Percentiles rank a stretch among this genome's conserved stretches.
Conservation (phyloP, 2,113 vertebrate species). For the Vidua chalybeata region DNA sequence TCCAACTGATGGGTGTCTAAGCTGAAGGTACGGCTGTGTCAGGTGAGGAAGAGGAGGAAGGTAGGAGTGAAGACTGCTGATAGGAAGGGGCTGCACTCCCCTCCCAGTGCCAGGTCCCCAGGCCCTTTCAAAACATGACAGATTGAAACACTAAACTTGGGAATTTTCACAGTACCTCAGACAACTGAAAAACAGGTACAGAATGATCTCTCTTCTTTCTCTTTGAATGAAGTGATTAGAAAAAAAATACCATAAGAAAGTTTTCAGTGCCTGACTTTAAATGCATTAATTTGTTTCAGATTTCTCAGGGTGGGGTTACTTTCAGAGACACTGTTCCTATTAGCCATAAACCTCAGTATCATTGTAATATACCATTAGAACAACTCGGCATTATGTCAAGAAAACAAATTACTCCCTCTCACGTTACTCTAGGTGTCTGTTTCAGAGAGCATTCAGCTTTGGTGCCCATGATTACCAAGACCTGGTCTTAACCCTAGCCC, state of each 20-base stretch:
- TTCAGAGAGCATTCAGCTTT: background rate
- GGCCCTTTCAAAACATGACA: background rate
- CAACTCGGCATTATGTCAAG: background rate
- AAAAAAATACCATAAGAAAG: background rate
- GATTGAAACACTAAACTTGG: background rate
- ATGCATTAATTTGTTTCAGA: background rate
- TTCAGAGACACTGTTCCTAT: background rate
- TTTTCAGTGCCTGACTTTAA: background rate
- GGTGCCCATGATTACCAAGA: background rate
- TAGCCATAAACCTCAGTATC: background rate
- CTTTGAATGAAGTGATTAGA: background rate
- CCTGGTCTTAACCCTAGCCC: background rate
- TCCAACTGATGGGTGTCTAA: background rate
- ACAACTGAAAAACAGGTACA: background rate
- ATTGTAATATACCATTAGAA: background rate
- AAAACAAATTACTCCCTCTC: background rate
- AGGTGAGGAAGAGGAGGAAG: background rate
- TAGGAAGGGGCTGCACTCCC: background rate
- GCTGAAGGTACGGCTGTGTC: background rate
- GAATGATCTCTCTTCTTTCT: background rate
- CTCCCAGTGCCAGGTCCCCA: background rate
- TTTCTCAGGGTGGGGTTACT: background rate
- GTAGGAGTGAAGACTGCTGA: background rate
- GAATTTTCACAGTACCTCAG: background rate
- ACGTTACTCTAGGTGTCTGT: background rate